phyloP scores from a whole-genome alignment of 2,113 vertebrate genomes.

The Oncorhynchus keta region DNA sequence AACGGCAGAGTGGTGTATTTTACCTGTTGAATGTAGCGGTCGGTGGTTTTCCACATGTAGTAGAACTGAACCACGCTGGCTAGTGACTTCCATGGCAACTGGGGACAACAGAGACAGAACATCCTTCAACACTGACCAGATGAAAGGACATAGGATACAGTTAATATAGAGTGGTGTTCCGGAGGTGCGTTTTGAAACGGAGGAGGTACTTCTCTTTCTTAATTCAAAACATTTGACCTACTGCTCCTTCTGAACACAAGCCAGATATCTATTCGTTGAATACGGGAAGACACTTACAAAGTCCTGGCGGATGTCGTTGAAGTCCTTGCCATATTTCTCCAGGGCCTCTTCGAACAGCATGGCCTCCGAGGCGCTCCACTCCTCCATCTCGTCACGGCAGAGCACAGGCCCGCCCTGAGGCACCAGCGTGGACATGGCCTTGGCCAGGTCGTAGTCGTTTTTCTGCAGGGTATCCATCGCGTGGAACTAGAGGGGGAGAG shows the following conservation, averaged over 20 bases:
- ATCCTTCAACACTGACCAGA: background rate
- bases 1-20: background rate
- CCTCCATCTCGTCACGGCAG: slow-evolving; percentile 93
- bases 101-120: background rate
- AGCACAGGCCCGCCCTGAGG: slow-evolving; percentile 90
- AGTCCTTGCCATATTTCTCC: slow-evolving; percentile 92
- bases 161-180: no score
- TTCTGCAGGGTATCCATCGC: slow-evolving; percentile 93
- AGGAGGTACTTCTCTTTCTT: no score
- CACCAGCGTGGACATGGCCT: slow-evolving; percentile 91
- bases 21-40: slow-evolving; percentile 94
- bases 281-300: slow-evolving; percentile 77
- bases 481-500: slow-evolving; percentile 77
- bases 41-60: slow-evolving; percentile 98
- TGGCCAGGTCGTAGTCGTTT: slow-evolving; percentile 87
- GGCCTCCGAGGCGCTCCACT: slow-evolving; percentile 92
- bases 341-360: slow-evolving; percentile 93
- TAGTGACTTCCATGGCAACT: slow-evolving; percentile 94
- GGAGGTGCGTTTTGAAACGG: no score
- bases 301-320: slow-evolving; percentile 92
- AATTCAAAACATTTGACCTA: no score
- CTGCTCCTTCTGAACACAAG: background rate
- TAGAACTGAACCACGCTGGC: slow-evolving; percentile 95
- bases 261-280: background rate
- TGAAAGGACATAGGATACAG: no score